Evolutionary conservation across 2,113 vertebrate genomes (phyloP).

Genomic region (Pitta sordida): DNA sequence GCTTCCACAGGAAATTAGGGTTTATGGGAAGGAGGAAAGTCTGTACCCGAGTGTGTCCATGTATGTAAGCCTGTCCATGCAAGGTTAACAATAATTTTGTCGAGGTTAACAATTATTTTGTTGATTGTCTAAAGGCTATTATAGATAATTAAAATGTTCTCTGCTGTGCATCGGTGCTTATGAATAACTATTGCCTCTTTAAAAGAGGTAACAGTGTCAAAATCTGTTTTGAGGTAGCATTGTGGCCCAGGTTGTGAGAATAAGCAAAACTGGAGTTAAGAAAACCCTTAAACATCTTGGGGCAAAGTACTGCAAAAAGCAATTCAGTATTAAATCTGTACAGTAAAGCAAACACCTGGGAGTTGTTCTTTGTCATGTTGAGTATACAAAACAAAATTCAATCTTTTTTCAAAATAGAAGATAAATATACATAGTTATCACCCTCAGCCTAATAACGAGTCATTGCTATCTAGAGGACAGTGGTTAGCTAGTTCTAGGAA

Average conservation of each 20-base stretch:
- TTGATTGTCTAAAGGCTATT: not conserved
- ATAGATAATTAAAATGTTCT: not conserved
- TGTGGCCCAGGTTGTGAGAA: not conserved
- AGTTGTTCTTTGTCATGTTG: not conserved
- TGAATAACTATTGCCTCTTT: not conserved
- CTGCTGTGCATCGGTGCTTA: not conserved
- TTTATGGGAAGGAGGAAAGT: not conserved
- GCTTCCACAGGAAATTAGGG: not conserved
- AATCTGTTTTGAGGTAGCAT: not conserved
- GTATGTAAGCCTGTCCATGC: not conserved
- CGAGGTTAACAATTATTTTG: not conserved
- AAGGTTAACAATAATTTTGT: too few relatives aligned
- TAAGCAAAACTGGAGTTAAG: not conserved
- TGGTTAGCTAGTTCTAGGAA: not conserved
- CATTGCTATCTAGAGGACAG: not conserved
- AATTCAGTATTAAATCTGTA: not conserved
- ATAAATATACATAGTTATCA: not conserved
- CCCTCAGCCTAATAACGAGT: not conserved
- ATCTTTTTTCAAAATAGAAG: not conserved
- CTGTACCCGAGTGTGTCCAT: fast-evolving
- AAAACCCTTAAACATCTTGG: not conserved
- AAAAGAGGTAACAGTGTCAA: not conserved
- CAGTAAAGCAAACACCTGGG: not conserved
- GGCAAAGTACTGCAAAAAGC: not conserved
- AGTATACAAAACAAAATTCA: not conserved